Percentiles rank a stretch among this genome's conserved stretches.
Conservation (phyloP, 1,140 invertebrate species). For the Agraylea sexmaculata region DNA sequence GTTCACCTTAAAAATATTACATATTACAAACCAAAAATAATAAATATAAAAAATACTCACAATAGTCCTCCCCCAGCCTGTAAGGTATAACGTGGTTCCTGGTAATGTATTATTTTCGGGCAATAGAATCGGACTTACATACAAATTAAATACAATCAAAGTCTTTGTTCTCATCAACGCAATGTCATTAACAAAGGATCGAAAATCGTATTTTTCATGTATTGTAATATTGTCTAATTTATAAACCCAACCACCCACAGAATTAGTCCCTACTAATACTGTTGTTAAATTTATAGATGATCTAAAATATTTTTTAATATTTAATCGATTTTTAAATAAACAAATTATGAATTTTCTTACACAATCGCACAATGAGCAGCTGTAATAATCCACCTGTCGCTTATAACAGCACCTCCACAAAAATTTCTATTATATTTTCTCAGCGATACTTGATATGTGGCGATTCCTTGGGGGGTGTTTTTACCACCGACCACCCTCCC, state of each 20-base stretch:
- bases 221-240: neutral
- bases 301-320: neutral
- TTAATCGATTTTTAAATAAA: neutral
- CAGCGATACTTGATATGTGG: slow-evolving; percentile 37
- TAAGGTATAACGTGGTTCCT: slow-evolving; percentile 31
- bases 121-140: slow-evolving; percentile 30
- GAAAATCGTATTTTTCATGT: slow-evolving; percentile 6
- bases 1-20: too few relatives aligned
- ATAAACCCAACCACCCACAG: slow-evolving; percentile 5
- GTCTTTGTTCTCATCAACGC: slow-evolving; percentile 2
- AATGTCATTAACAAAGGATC: slow-evolving; percentile 9
- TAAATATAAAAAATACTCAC: slow-evolving; percentile 15
- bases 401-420: slow-evolving; percentile 40
- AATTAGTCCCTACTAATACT: neutral
- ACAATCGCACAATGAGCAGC: slow-evolving; percentile 39
- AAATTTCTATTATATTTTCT: slow-evolving; percentile 29
- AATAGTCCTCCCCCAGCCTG: slow-evolving; percentile 44
- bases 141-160: slow-evolving; percentile 25
- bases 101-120: slow-evolving; percentile 20
- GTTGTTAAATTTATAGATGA: neutral
- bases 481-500: slow-evolving; percentile 35
- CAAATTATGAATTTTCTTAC: slow-evolving; percentile 20
- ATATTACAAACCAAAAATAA: too few relatives aligned
- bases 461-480: slow-evolving; percentile 27
- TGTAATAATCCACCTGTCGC: slow-evolving; percentile 34